Evolutionary conservation across 2,797 vertebrate species (phyloP).

Genomic region (Sebastes miniatus): DNA sequence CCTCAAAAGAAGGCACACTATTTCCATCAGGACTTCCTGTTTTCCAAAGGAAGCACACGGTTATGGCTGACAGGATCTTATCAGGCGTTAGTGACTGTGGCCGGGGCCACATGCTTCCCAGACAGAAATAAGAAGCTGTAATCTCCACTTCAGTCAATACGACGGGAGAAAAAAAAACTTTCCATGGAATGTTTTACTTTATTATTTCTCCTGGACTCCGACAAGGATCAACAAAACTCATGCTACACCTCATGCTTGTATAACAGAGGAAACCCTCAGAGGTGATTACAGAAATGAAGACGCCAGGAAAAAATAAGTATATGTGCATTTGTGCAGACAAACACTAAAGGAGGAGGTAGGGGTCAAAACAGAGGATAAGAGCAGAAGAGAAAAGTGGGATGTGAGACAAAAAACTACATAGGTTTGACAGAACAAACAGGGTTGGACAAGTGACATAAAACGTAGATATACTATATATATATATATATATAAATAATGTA

Average conservation of each 20-base stretch:
- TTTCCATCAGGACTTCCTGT: constrained; percentile 54
- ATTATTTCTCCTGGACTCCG: constrained; percentile 26
- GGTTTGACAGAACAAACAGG: not conserved
- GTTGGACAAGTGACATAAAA: not conserved
- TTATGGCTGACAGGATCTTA: constrained; percentile 42
- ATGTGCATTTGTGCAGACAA: not conserved
- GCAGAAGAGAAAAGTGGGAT: not conserved
- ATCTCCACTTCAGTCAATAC: constrained; percentile 29
- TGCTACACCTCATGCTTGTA: not conserved
- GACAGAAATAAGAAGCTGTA: constrained; percentile 42
- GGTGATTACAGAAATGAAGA: not conserved
- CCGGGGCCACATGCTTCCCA: constrained; percentile 8
- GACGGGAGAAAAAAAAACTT: not conserved
- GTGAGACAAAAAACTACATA: not conserved
- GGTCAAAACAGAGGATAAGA: not conserved
- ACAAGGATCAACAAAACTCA: constrained; percentile 25
- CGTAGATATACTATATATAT: not conserved
- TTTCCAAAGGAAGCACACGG: constrained; percentile 41
- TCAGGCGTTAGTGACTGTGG: constrained; percentile 20
- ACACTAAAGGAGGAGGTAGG: not conserved
- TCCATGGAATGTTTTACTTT: constrained; percentile 53
- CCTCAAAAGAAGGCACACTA: not conserved
- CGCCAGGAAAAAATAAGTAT: not conserved
- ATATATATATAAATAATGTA: no score
- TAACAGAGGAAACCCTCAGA: not conserved